Base-by-base conservation (phyloP, 2,113 vertebrate species). In the Parus major region DNA sequence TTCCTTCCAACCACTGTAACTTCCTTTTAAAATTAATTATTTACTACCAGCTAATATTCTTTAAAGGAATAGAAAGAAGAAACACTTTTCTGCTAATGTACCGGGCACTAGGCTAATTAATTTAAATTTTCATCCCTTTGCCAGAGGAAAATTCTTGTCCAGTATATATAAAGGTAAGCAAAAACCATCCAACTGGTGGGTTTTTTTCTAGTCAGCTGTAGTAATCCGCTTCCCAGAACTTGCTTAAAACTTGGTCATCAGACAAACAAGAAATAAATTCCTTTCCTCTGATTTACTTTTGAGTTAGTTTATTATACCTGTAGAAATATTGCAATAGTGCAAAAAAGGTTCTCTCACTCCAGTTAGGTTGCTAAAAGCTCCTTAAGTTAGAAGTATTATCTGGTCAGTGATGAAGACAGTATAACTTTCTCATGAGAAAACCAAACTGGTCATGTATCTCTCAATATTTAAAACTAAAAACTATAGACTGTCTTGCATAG, bases 121-220 rank as follows among this genome's bases (percentile, higher is more conserved):
- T 69, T 83, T 86, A 53, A 52, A n/a, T 88, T 82, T 77, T 78
- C 7, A 31, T 73, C 17, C 6, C 9, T 69, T 85, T 4, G 9
- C 75, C 35, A 64, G 27, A 66, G 50, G 25, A 88, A 81, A 59
- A n/a, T 69, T 69, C 21, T 77, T 46, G 18, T 69, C 21, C 11
- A 28, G 7, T 70, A 22, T 55, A 25, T 18, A 55, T 25, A 22
- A 73, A 23, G 12, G 10, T 52, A 75, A 52, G 5, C 13, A 85
- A 69, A 85, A 86, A 10, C 0, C 11, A 84, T 4, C 5, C 18
- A 65, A 1, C 0, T 46, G 20, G 11, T 5, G 7, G 6, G 5
- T 23, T 84, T 68, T 35, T 46, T 63, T 12, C 11, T 11, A 41
- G 5, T 41, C 33, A 81, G 7, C 19, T 39, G 42, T 71, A 78